Base-by-base conservation (phyloP, 2,888 invertebrate species). In the Callimorpha dominula region DNA sequence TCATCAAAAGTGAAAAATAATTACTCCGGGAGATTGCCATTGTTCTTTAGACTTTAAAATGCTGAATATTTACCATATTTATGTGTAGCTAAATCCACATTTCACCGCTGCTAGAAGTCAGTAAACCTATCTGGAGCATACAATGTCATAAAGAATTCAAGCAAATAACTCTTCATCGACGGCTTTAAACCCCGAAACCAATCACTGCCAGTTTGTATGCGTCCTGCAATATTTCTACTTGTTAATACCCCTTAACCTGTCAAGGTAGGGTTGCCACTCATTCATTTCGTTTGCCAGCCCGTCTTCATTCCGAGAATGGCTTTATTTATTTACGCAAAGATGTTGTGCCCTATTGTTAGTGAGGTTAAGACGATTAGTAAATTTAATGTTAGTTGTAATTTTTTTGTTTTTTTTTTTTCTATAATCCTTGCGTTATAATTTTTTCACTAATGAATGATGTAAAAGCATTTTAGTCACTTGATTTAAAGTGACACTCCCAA, bases 221-320 rank as follows among this genome's bases (percentile, higher is more conserved):
- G 71, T 74, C 69, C 73, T 68, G 77, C 83, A 79, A 79, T 78
- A 83, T 75, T 81, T 79, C 75, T 74, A 40, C 73, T 64, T 49
- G 72, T 75, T 80, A 71, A 54, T 60, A 75, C 50, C 76, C 60
- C 60, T 76, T 71, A 65, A 74, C 72, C 73, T 72, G 77, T 71
- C 78, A 68, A 7, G 40, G 0, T 70, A 82, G 81, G 82, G 82
- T 57, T 83, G 72, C 42, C 62, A 52, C 70, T 46, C 68, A 73
- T 70, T 62, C 52, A 40, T 75, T 73, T 68, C 49, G 20, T 72
- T 62, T 52, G 46, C 52, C 68, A 60, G 31, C 20, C 46, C 49
- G 64, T 65, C 60, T 72, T 65, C 60, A 65, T 69, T 50, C 50
- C 7, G 4, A 1, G 49, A 64, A 72, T 40, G 64, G 57, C 31